Evolutionary conservation across 2,888 invertebrate species (phyloP), one percentile per base, ranked within the genome.

Genomic region (Habrosyne pyritoides): DNA sequence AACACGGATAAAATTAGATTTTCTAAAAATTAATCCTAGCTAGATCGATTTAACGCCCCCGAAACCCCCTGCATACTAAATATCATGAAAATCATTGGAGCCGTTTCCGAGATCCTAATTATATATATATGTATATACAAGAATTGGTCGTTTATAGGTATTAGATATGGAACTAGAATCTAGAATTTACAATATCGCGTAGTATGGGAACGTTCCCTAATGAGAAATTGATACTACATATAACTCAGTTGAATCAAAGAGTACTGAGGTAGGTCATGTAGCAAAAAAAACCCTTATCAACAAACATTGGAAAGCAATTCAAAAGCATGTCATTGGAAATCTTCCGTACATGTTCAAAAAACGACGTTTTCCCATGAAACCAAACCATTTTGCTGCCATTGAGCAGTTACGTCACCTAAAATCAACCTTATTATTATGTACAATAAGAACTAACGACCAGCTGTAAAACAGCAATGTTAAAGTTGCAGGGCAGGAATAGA

Each of bases 401-500:
- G 1, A 28, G 30, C 7, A 2, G 2, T 26, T 26, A 1, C 24
- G 2, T 10, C 14, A 12, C 10, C 1, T 12, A 14, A 50, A 28
- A 7, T 28, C 10, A 10, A 50, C 28, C 50, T 28, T 28, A 28
- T 28, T 3, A 0, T 10, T 1, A 2, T 28, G 0, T 5, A 14
- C 10, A 5, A 21, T 42, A 46, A 53, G 36, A 55, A 47, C 55
- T 50, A 21, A n/a, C 12, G 7, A 8, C 24, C 21, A 18, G 36
- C 26, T 42, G 21, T 10, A 10, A 1, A 28, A 46, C n/a, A 5
- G 28, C 10, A 50, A n/a, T n/a, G 30, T 28, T 50, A 47, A 51
- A 42, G 18, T 60, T 56, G 56, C n/a, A 0, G 10, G 47, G 56
- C 57, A 42, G 42, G 26, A 64, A 61, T 48, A 51, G 53, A 64